These are phyloP conservation scores for Molorchus minor DNA, from an alignment of 2,888 invertebrate species.

Conservation along the genomic window DNA sequence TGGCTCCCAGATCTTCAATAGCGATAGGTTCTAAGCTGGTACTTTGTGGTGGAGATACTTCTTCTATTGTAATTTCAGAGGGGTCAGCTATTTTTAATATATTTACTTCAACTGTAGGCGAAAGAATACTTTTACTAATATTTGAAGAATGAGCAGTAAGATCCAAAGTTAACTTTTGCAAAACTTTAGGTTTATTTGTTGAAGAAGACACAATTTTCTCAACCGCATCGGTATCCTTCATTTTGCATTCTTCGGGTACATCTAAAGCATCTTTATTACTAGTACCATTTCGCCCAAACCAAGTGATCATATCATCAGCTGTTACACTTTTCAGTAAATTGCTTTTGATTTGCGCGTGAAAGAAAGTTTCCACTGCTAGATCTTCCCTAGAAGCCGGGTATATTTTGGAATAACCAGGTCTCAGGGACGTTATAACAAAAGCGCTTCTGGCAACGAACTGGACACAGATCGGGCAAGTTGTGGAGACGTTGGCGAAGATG, in stretches of 20 bases:
- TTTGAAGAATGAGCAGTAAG: conserved; percentile 54
- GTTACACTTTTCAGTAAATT: conserved; percentile 70
- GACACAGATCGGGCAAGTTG: conserved; percentile 71
- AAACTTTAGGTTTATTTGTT: neutral
- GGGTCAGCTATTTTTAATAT: neutral
- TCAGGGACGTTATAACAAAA: conserved; percentile 69
- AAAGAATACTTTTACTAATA: conserved; percentile 49
- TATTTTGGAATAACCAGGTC: conserved; percentile 72
- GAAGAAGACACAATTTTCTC: conserved; percentile 15
- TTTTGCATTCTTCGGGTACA: conserved; percentile 32
- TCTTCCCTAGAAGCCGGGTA: conserved; percentile 71
- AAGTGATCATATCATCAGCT: conserved; percentile 73
- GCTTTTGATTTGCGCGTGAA: conserved; percentile 70
- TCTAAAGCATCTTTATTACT: conserved; percentile 35
- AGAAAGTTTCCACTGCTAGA: conserved; percentile 71
- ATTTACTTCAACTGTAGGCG: conserved; percentile 27
- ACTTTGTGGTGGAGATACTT: neutral
- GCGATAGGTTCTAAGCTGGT: conserved; percentile 7
- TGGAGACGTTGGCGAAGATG: conserved; percentile 70
- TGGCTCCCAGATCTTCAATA: conserved; percentile 15
- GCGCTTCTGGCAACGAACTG: conserved; percentile 69
- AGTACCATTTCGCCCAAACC: conserved; percentile 71
- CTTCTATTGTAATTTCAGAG: neutral
- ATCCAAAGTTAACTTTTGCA: conserved; percentile 37
- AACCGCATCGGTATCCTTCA: conserved; percentile 14